phyloP scores from a whole-genome alignment of 2,113 vertebrate species.

The Balaeniceps rex region DNA sequence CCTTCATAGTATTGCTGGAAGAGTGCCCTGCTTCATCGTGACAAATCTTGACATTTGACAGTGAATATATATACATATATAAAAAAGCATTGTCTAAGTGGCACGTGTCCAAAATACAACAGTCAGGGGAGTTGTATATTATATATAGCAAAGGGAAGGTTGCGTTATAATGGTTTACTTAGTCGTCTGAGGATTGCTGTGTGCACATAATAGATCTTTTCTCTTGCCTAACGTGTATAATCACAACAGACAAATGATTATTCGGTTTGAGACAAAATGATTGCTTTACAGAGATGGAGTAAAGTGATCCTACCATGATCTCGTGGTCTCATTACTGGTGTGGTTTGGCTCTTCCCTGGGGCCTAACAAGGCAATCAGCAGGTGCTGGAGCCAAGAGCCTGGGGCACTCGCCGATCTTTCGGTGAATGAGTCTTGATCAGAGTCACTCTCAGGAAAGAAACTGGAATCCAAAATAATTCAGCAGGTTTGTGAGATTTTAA shows the following conservation, averaged over 20 bases:
- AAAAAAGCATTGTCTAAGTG: not conserved
- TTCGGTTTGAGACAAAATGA: not conserved
- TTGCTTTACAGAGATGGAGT: not conserved
- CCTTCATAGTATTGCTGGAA: fast-evolving
- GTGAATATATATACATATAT: not conserved
- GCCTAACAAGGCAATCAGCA: not conserved
- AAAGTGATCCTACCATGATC: not conserved
- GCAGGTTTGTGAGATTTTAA: not conserved
- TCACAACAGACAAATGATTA: not conserved
- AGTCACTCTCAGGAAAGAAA: not conserved
- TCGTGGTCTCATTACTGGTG: fast-evolving
- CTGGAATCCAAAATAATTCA: not conserved
- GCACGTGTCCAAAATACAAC: not conserved
- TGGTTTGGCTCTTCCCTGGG: not conserved
- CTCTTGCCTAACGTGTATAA: not conserved
- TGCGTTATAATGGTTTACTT: not conserved
- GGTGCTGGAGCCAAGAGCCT: not conserved
- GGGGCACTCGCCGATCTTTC: fast-evolving
- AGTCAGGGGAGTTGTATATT: not conserved
- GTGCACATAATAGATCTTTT: not conserved
- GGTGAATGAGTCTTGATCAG: not conserved
- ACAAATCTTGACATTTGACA: not conserved
- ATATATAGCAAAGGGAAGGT: not conserved
- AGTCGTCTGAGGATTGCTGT: not conserved
- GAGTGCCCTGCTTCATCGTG: not conserved